Evolutionary conservation across 1,140 invertebrate species (phyloP).

Genomic region (Ooceraea biroi): DNA sequence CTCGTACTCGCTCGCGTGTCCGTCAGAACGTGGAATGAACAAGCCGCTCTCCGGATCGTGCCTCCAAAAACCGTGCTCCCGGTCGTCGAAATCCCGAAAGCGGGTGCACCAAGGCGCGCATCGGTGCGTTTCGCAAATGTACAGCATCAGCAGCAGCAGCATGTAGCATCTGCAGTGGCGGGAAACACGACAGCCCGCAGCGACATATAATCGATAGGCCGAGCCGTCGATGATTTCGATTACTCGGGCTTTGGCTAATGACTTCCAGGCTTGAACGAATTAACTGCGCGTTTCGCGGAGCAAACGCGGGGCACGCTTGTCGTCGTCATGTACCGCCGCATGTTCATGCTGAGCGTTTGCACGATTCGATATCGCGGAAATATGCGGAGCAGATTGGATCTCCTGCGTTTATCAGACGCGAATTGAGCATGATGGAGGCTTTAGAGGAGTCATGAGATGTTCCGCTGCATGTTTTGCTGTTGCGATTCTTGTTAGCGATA

Average conservation of each 20-base stretch:
- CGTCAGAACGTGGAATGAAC: constrained; percentile 51
- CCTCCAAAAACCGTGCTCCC: constrained; percentile 53
- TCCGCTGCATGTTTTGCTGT: no score
- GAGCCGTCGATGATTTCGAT: constrained; percentile 79
- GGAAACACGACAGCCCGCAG: constrained; percentile 59
- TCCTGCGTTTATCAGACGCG: not conserved
- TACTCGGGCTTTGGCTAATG: constrained; percentile 63
- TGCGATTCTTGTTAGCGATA: not conserved
- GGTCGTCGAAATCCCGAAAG: constrained; percentile 25
- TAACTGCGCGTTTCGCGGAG: constrained; percentile 28
- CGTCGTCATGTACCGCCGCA: not conserved
- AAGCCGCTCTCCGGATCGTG: constrained; percentile 30
- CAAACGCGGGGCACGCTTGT: constrained; percentile 36
- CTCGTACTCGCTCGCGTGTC: constrained; percentile 33
- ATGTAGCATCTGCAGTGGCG: constrained; percentile 53
- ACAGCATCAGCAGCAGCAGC: constrained; percentile 12
- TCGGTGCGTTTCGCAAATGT: constrained; percentile 66
- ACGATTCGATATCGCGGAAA: constrained; percentile 33
- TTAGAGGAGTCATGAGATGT: no score
- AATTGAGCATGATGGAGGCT: constrained; percentile 12
- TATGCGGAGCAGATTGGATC: not conserved
- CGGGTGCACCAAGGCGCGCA: constrained; percentile 67
- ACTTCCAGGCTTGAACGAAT: constrained; percentile 61
- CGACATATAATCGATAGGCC: constrained; percentile 81
- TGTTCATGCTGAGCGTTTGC: not conserved